Evolutionary conservation across 2,888 invertebrate species (phyloP), one percentile per base, ranked within the genome.

Genomic region (Cerastis leucographa): DNA sequence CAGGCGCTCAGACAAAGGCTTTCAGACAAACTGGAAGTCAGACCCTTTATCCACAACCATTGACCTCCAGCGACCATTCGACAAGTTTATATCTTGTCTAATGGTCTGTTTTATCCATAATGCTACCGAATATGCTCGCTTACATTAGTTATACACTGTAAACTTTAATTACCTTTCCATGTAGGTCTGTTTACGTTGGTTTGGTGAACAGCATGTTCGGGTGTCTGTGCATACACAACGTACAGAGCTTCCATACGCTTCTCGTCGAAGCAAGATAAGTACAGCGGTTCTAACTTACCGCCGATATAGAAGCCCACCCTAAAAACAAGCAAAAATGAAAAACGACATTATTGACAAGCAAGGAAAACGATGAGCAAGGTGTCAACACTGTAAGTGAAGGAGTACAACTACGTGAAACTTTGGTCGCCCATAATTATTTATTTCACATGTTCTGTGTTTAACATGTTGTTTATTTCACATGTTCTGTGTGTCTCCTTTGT

Each of bases 261-360:
- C 49, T 94, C 93, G 90, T 97, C 96, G 85, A 97, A 97, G 90
- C 97, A 97, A 0, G 97, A 94, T 83, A 93, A 94, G 84, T 97
- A 97, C 19, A 95, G 89, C 29, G 94, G 93, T 35, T 35, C 35
- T 35, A 35, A 35, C 3, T 35, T 35, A 35, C 35, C 35, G 35
- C 35, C 35, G 3, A 35, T 35, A 35, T 35, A 35, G 35, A 35
- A 35, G 2, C 97, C 97, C 51, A 97, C 94, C 71, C 97, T 96
- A 86, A 59, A 82, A 35, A 35, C 2, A 35, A 1, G 1, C 35
- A 35, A 35, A 35, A 81, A 56, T n/a, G 22, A 35, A 72, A 65
- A 59, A 54, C 29, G 8, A 1, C 22, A n/a, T 72, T 72, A 68
- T 19, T 9, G 22, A 25, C 5, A n/a, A 44, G n/a, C 19, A n/a